Conservation (phyloP, 2,797 vertebrate genomes). For the Anas bahamensis region DNA sequence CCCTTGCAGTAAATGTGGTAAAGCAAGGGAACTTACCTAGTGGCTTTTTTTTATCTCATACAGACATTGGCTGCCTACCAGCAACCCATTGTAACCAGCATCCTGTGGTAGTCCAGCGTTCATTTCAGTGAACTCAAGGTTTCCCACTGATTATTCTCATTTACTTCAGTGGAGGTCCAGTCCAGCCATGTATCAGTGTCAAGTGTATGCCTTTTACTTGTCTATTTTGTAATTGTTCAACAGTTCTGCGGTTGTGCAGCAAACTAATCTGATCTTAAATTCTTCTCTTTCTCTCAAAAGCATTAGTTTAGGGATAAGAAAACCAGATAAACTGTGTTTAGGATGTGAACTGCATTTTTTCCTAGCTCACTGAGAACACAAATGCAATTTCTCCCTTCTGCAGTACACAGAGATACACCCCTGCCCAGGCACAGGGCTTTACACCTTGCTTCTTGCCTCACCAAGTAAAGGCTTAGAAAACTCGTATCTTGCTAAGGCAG, state of each 20-base stretch:
- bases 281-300: neutral
- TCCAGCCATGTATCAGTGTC: neutral
- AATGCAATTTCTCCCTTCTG: neutral
- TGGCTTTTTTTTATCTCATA: neutral
- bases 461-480: neutral
- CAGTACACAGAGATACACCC: neutral
- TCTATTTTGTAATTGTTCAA: neutral
- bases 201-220: fast-evolving
- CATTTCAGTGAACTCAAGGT: neutral
- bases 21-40: neutral
- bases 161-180: neutral
- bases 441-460: neutral
- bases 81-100: neutral
- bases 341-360: fast-evolving
- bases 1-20: neutral
- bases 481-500: neutral
- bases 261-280: neutral
- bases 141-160: neutral
- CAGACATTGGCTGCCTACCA: neutral
- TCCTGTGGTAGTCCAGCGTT: neutral
- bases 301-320: neutral
- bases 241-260: neutral
- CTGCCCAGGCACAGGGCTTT: neutral
- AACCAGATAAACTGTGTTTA: neutral
- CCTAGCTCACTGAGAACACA: neutral